Conservation (phyloP, 2,113 vertebrate genomes). For the Mustelus asterias region DNA sequence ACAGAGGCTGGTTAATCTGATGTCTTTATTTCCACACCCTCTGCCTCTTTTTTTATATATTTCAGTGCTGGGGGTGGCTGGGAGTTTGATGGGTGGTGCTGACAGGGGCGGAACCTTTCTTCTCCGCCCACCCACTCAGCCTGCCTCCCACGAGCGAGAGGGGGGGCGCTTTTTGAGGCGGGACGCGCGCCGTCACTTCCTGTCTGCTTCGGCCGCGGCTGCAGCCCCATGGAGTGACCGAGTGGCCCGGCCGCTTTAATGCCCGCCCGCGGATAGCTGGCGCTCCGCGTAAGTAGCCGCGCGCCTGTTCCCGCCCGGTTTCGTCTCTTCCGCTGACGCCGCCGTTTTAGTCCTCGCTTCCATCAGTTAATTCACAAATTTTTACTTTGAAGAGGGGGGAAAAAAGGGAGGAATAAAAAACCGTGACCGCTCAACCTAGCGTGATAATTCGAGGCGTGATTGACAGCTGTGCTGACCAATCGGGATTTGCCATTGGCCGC, state of each 20-base stretch:
- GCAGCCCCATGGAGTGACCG: neutral
- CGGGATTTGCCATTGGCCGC: rapidly evolving
- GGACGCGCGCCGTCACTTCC: conserved; percentile 17
- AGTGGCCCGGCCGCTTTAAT: neutral
- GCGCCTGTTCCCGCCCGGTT: neutral
- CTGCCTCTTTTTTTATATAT: too few relatives aligned
- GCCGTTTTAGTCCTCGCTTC: neutral
- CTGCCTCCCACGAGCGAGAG: neutral
- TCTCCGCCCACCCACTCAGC: neutral
- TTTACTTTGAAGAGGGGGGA: neutral
- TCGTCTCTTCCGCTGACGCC: neutral
- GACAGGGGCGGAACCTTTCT: neutral
- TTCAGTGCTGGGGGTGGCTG: too few relatives aligned
- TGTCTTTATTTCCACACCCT: too few relatives aligned
- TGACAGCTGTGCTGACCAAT: neutral
- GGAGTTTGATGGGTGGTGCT: too few relatives aligned
- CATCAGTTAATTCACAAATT: neutral
- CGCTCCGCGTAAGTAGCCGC: conserved; percentile 15
- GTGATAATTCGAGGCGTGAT: neutral
- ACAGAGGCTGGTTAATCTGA: too few relatives aligned
- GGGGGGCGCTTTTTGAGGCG: neutral
- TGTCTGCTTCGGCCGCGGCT: neutral
- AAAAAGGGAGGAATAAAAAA: neutral
- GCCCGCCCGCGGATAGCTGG: neutral
- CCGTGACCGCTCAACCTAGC: neutral